Evolutionary conservation across 2,797 vertebrate species (phyloP).

Genomic region (Peromyscus nudipes): DNA sequence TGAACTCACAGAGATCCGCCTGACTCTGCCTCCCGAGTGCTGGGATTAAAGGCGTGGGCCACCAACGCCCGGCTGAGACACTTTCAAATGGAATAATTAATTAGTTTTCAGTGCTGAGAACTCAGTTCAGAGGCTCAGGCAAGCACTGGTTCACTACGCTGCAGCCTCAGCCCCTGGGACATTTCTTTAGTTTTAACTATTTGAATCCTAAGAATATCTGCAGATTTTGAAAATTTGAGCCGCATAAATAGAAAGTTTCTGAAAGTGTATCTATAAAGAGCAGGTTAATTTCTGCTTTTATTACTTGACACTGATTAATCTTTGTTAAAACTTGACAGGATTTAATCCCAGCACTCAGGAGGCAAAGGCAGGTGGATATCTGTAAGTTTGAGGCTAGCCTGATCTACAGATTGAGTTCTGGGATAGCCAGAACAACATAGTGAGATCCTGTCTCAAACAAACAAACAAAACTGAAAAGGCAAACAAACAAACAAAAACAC

Average conservation of each 20-base stretch:
- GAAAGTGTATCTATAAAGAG: background rate
- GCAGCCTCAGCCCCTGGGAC: background rate
- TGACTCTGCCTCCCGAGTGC: no score
- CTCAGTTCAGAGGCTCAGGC: background rate
- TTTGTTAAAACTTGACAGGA: background rate
- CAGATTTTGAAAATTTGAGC: background rate
- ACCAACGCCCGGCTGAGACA: no score
- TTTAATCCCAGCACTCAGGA: background rate
- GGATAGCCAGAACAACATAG: background rate
- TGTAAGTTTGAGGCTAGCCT: background rate
- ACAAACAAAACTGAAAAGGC: no score
- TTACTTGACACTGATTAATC: background rate
- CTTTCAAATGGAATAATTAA: background rate
- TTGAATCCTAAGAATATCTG: constrained; percentile 20
- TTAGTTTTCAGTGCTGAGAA: background rate
- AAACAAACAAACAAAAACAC: background rate
- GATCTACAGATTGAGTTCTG: background rate
- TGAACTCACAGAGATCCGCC: no score
- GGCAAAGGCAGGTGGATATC: background rate
- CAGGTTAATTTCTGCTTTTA: background rate
- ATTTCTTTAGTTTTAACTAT: constrained; percentile 9
- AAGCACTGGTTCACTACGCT: background rate
- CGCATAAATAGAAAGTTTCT: background rate
- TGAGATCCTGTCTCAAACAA: background rate
- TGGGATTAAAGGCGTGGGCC: no score